A percentile compares a stretch with the other conserved stretches of the same genome.
phyloP scores from a whole-genome alignment of 2,888 invertebrate species.

The Molanna angustata region DNA sequence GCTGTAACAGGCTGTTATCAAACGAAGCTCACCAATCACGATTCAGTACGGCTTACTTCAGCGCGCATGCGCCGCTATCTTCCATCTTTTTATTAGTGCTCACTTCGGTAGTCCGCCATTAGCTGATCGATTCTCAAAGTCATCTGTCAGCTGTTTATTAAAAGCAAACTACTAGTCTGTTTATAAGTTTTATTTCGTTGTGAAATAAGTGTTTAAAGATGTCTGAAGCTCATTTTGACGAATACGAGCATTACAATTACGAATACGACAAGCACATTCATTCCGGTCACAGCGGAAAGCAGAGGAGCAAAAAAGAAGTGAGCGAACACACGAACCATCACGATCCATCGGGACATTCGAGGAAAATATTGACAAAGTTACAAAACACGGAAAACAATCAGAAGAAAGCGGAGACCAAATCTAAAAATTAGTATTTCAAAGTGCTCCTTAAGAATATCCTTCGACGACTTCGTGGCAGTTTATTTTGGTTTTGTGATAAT shows the following conservation, averaged over 20 bases:
- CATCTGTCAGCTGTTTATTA: conserved; percentile 23
- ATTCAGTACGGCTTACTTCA: too few species aligned
- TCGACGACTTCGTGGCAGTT: not conserved
- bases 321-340: conserved; percentile 85
- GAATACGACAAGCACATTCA: conserved; percentile 88
- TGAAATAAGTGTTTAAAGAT: conserved; percentile 43
- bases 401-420: conserved; percentile 48
- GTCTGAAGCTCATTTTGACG: conserved; percentile 84
- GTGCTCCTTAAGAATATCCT: not conserved
- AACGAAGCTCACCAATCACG: too few species aligned
- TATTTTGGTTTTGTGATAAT: conserved; percentile 15
- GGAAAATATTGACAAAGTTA: conserved; percentile 85
- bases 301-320: conserved; percentile 85
- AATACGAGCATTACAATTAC: conserved; percentile 93
- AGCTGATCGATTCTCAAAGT: conserved; percentile 24
- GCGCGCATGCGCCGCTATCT: conserved; percentile 23
- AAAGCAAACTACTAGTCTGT: not conserved
- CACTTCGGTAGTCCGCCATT: conserved; percentile 22
- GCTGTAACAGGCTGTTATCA: too few species aligned
- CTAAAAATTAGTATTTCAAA: conserved; percentile 35
- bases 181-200: not conserved
- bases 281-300: conserved; percentile 86
- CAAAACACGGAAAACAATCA: conserved; percentile 82
- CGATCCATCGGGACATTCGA: conserved; percentile 90
- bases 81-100: conserved; percentile 22